Conservation (phyloP, 2,797 vertebrate species). For the Geotria australis region DNA sequence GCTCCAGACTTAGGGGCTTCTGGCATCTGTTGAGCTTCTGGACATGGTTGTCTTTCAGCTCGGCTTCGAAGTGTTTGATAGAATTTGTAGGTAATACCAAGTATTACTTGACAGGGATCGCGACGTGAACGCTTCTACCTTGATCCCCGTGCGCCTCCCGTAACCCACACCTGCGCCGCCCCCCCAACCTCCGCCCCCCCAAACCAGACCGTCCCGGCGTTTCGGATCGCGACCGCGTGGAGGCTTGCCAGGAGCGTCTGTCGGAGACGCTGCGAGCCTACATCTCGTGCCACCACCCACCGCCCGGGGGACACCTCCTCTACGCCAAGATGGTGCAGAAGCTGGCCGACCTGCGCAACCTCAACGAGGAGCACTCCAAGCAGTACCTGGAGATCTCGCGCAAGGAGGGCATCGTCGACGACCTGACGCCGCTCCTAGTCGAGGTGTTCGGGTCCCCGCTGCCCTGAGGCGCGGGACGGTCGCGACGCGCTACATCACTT, state of each 20-base stretch:
- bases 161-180: no score
- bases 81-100: no score
- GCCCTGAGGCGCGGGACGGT: no score
- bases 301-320: slow-evolving; percentile 34
- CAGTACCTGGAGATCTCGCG: slow-evolving; percentile 69
- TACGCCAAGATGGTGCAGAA: slow-evolving; percentile 98
- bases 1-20: no score
- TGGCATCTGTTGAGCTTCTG: no score
- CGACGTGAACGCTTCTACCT: no score
- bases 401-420: slow-evolving; percentile 46
- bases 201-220: slow-evolving; percentile 51
- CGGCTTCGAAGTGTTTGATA: no score
- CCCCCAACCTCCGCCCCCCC: accelerated
- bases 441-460: slow-evolving; percentile 31
- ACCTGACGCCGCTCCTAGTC: slow-evolving; percentile 51
- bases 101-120: no score
- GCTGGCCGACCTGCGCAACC: slow-evolving; percentile 61
- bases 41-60: no score
- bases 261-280: slow-evolving; percentile 47
- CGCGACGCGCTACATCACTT: no score
- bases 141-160: no score
- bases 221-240: slow-evolving; percentile 41
- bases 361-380: slow-evolving; percentile 82
- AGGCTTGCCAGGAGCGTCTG: slow-evolving; percentile 50
- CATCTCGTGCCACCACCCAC: slow-evolving; percentile 35